Percentiles rank a stretch among this genome's conserved stretches.
Conservation (phyloP, 1,140 invertebrate genomes). For the Heliconius hewitsoni region DNA sequence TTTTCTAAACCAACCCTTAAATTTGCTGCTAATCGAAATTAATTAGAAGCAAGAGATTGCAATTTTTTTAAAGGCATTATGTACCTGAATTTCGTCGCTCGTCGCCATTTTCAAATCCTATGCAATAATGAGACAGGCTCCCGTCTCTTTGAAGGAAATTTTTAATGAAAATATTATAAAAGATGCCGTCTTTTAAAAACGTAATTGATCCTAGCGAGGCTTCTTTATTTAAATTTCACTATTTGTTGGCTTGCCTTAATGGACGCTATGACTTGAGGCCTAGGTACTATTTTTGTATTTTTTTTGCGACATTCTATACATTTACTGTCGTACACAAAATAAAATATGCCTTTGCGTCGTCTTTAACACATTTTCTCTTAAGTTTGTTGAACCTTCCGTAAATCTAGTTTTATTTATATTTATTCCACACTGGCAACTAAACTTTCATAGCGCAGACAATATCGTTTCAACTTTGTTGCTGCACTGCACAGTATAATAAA, state of each 20-base stretch:
- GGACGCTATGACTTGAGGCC: conserved; percentile 42
- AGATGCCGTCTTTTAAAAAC: conserved; percentile 62
- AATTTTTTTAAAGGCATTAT: conserved; percentile 52
- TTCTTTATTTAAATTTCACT: conserved; percentile 50
- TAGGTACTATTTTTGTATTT: conserved; percentile 36
- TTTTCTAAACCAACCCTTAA: not conserved
- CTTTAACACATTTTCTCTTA: conserved; percentile 28
- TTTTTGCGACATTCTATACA: conserved; percentile 37
- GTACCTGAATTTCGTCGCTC: conserved; percentile 54
- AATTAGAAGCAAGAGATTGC: conserved; percentile 46
- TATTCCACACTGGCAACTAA: not conserved
- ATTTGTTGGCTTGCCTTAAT: conserved; percentile 47
- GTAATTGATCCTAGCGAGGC: conserved; percentile 61
- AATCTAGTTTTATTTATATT: conserved; percentile 23
- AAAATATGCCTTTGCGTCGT: conserved; percentile 29
- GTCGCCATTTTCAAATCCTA: conserved; percentile 61
- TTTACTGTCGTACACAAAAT: conserved; percentile 27
- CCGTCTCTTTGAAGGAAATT: conserved; percentile 62
- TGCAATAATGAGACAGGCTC: conserved; percentile 70
- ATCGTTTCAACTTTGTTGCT: not conserved
- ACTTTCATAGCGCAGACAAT: not conserved
- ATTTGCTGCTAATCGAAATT: conserved; percentile 11
- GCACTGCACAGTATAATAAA: not conserved
- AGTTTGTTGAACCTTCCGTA: not conserved
- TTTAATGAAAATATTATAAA: conserved; percentile 74